These are phyloP conservation scores for Holocentrus rufus DNA, from an alignment of 2,797 vertebrate genomes.

Conservation along the genomic window DNA sequence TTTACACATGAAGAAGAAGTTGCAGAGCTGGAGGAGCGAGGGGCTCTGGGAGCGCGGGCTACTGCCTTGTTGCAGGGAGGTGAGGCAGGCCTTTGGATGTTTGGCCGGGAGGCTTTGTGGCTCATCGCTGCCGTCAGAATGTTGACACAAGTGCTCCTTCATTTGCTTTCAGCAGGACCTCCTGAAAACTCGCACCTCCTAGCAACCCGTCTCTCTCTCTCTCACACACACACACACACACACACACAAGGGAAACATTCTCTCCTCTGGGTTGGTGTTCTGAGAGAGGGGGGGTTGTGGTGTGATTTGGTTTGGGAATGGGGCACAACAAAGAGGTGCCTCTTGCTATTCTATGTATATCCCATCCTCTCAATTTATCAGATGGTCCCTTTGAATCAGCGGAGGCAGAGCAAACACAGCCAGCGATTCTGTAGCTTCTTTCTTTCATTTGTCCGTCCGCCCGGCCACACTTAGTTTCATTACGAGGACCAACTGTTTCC, in stretches of 20 bases:
- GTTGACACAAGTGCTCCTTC: constrained; percentile 81
- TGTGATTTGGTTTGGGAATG: constrained; percentile 73
- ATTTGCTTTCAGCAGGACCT: constrained; percentile 81
- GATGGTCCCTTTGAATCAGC: constrained; percentile 78
- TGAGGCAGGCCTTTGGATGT: constrained; percentile 58
- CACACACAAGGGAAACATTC: constrained; percentile 68
- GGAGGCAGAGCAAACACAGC: constrained; percentile 75
- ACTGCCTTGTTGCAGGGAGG: constrained; percentile 44
- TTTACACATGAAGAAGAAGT: constrained; percentile 43
- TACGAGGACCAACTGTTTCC: constrained; percentile 59
- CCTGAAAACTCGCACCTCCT: constrained; percentile 78
- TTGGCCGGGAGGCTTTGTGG: constrained; percentile 65
- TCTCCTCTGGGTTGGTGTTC: constrained; percentile 63
- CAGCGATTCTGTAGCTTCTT: constrained; percentile 68
- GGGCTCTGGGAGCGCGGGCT: constrained; percentile 7
- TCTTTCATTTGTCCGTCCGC: constrained; percentile 72
- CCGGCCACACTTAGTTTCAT: constrained; percentile 73
- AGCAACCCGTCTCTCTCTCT: constrained; percentile 55
- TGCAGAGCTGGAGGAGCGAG: constrained; percentile 17
- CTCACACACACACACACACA: constrained; percentile 40
- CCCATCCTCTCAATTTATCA: constrained; percentile 78
- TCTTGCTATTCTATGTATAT: constrained; percentile 79
- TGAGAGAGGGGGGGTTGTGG: constrained; percentile 57
- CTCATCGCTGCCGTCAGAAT: constrained; percentile 69
- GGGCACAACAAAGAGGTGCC: constrained; percentile 71